Percentiles rank a stretch among this genome's conserved stretches.
These are phyloP conservation scores for Eilema sororculum DNA, from an alignment of 2,888 invertebrate genomes.

Conservation along the genomic window DNA sequence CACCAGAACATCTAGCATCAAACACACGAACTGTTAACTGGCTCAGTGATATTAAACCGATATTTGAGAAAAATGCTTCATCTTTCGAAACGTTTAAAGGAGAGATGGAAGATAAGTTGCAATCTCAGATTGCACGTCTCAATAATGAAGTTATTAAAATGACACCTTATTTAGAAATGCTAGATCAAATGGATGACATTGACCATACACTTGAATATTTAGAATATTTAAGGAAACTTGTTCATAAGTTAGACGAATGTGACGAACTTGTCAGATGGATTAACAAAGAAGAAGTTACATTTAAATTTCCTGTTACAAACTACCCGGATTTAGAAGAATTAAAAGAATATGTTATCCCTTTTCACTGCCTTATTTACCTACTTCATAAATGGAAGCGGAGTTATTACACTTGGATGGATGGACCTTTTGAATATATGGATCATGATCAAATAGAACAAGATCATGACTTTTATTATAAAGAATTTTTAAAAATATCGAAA, in stretches of 20 bases:
- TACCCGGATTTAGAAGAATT: constrained; percentile 94
- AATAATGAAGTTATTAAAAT: constrained; percentile 91
- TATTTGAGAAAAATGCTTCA: constrained; percentile 93
- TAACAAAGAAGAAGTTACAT: constrained; percentile 94
- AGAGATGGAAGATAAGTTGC: constrained; percentile 93
- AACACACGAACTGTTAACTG: constrained; percentile 95
- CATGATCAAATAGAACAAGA: constrained; percentile 92
- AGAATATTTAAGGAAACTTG: constrained; percentile 91
- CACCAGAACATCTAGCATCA: constrained; percentile 91
- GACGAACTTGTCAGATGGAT: constrained; percentile 94
- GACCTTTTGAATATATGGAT: constrained; percentile 95
- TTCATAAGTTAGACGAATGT: constrained; percentile 91
- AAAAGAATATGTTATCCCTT: constrained; percentile 90
- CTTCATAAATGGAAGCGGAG: constrained; percentile 91
- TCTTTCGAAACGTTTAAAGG: constrained; percentile 93
- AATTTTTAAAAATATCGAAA: constrained; percentile 93
- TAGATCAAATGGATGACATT: constrained; percentile 95
- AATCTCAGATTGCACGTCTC: constrained; percentile 90
- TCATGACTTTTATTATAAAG: constrained; percentile 93
- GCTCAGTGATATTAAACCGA: constrained; percentile 92
- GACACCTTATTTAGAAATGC: constrained; percentile 91
- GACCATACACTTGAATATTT: constrained; percentile 93
- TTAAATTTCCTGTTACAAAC: constrained; percentile 92
- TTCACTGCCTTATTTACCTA: constrained; percentile 90
- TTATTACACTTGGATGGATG: constrained; percentile 96